Base-by-base conservation (phyloP, 2,113 vertebrate species). In the Sceloporus tristichus region DNA sequence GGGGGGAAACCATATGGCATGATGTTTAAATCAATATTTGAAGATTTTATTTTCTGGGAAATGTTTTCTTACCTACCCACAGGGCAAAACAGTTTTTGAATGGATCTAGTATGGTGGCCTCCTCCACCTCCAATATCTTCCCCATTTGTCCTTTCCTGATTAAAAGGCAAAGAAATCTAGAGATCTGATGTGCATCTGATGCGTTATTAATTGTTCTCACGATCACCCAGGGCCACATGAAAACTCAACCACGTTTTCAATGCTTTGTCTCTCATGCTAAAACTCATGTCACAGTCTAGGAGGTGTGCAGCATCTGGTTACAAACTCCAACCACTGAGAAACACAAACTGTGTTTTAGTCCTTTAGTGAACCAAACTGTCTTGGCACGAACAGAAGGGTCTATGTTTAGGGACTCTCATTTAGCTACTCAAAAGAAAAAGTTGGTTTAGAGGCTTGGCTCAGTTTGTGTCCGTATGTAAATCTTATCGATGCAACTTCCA, bases 131-230 rank as follows among this genome's bases (percentile, higher is more conserved):
- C 79, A 92, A 79, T 84, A 87, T 87, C 23, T 40, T 88, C 85
- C 42, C 86, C 10, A 65, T 86, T 71, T 70, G 21, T 71, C 71
- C 8, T 90, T 74, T 87, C 62, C 77, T 93, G 93, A 90, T 92
- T 82, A 93, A 91, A 91, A 42, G 54, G 59, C 9, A 2, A 84
- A 34, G 62, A 70, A 90, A 90, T 87, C 66, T 48, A n/a, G 71
- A 77, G 82, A 70, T 91, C 85, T 91, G 86, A 19, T 94, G 93
- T 91, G 71, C 40, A 82, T 92, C 82, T 80, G 68, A 65, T 89
- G 65, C 84, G 62, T 73, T 79, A 42, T 70, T 87, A 89, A 87
- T 42, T 3, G n/a, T 87, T 75, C 19, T 78, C 0, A 68, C 92
- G 13, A 95, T 93, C 92, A 77, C 59, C 53, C 79, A 87, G 48